Base-by-base conservation (phyloP, 2,888 invertebrate genomes). In the Lithophane semibrunnea region DNA sequence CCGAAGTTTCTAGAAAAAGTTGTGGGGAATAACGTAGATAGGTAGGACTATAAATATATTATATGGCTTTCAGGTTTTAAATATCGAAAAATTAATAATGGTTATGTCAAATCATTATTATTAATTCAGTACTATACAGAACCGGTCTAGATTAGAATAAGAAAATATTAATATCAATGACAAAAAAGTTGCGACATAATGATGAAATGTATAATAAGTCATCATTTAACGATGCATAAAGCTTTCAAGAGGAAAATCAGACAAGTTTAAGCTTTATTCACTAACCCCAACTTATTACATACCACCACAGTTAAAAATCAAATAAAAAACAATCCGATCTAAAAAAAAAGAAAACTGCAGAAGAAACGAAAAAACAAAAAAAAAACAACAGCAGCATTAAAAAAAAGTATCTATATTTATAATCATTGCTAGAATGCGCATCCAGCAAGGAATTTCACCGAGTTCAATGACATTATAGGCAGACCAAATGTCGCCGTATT, bases 401-500 rank as follows among this genome's bases (percentile, higher is more conserved):
- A 12, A 56, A 68, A 64, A 37, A 37, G 29, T 54, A 24, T 21
- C 1, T 47, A 24, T 8, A 49, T 18, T 52, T 24, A 42, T 58
- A 21, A 47, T 63, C 0, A 29, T 54, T 77, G 80, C 69, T 72
- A 80, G 73, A 75, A 78, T 82, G 75, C 63, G 64, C 73, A 80
- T 54, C 42, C 42, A 49, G 47, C 44, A 56, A 58, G 67, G 66
- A 85, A 84, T 82, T 86, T 88, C 78, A 85, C 79, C 75, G 82
- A 90, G 94, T 93, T 95, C 95, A 92, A 89, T 89, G 95, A 94
- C 95, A 88, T 85, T 71, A 73, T 82, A 73, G 88, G 91, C 93
- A 96, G 96, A 96, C 96, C 90, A 91, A 90, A 87, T 92, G 96
- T 93, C 96, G 95, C 96, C 96, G 83, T 92, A 67, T 84, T 92